phyloP scores from a whole-genome alignment of 2,888 invertebrate species.

The Drosophila bunnanda region DNA sequence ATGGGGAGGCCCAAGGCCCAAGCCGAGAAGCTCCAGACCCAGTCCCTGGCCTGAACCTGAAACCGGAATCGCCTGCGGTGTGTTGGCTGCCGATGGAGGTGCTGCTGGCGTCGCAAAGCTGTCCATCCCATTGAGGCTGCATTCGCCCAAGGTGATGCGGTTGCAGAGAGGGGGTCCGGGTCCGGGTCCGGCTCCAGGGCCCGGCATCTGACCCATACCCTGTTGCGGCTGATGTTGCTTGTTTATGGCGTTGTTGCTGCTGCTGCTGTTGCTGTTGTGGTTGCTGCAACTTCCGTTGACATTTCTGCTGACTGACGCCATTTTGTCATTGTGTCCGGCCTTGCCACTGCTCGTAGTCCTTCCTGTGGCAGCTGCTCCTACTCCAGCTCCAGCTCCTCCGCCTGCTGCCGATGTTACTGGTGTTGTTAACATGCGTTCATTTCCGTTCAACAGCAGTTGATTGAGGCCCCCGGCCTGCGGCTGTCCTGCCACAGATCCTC shows the following conservation, averaged over 20 bases:
- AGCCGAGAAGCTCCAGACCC: slow-evolving; percentile 20
- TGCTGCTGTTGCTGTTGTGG: slow-evolving; percentile 69
- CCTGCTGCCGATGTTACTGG: slow-evolving; percentile 74
- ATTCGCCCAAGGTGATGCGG: slow-evolving; percentile 77
- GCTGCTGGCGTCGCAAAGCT: slow-evolving; percentile 55
- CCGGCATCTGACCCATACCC: slow-evolving; percentile 50
- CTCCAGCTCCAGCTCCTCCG: slow-evolving; percentile 57
- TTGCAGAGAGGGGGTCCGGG: slow-evolving; percentile 45
- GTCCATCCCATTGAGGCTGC: slow-evolving; percentile 73
- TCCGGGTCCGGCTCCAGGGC: slow-evolving; percentile 52
- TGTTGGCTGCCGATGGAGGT: slow-evolving; percentile 51
- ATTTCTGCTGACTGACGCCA: slow-evolving; percentile 74
- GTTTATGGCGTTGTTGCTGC: slow-evolving; percentile 48
- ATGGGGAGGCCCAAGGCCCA: background rate
- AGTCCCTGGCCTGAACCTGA: slow-evolving; percentile 18
- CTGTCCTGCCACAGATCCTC: slow-evolving; percentile 43
- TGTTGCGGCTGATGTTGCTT: slow-evolving; percentile 39
- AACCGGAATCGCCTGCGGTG: slow-evolving; percentile 66
- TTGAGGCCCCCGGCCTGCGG: slow-evolving; percentile 67
- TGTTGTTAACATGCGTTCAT: slow-evolving; percentile 85
- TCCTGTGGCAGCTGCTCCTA: slow-evolving; percentile 54
- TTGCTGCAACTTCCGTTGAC: slow-evolving; percentile 77
- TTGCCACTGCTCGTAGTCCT: slow-evolving; percentile 41
- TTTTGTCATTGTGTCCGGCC: slow-evolving; percentile 72
- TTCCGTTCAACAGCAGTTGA: slow-evolving; percentile 83